Evolutionary conservation across 2,888 invertebrate species (phyloP), one percentile per base, ranked within the genome.

Genomic region (Eupithecia subfuscata): DNA sequence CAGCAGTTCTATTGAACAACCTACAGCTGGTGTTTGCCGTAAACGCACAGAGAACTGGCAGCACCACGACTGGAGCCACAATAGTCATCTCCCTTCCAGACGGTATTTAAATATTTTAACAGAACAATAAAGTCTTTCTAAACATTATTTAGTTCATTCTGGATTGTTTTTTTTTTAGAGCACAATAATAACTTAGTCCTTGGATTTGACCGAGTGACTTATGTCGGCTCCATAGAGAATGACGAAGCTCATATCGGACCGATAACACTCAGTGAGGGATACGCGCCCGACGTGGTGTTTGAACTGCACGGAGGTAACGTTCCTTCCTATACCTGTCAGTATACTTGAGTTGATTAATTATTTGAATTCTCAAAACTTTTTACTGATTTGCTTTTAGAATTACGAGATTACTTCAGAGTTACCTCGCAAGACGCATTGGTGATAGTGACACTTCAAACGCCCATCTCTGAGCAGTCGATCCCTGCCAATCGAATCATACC

Each of bases 241-340:
- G 71, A 78, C 48, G 30, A 56, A 4, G 40, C 82, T 11, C 75
- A 73, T 8, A 70, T 86, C 40, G 78, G 80, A 25, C 74, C 83
- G 8, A 86, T 87, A 30, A 79, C 78, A 37, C 81, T 87, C 11
- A 78, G 67, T 3, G 81, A 84, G 71, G 87, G 86, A 56, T 84
- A 81, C 72, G 78, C 77, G 11, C 9, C 76, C 16, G 76, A 79
- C 63, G 84, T 87, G 3, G 18, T 70, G 11, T 86, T 86, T 48
- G 64, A 75, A 2, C 69, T 87, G 43, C 63, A 76, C 11, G 86
- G 86, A 69, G 69, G 73, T 73, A 69, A 14, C 22, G 1, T 30
- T 7, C 2, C 4, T 37, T 48, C 18, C 18, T 52, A 48, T 12
- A 22, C 25, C 48, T 60, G 1, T 25, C 25, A 25, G 48, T 48